phyloP scores from a whole-genome alignment of 2,113 vertebrate genomes.

The Micromys minutus region DNA sequence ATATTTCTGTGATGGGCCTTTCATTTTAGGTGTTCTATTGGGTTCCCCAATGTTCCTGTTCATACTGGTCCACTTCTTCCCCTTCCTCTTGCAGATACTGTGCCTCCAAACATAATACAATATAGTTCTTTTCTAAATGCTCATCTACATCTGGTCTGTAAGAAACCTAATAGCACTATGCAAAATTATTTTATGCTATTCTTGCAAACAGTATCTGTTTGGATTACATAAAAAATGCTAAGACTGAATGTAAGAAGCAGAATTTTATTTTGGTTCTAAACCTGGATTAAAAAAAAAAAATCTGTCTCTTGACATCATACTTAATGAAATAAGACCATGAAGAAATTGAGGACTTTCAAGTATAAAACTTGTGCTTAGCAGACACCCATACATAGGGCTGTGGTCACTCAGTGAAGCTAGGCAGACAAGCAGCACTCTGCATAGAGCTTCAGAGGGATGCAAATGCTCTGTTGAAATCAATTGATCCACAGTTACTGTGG shows the following conservation, averaged over 20 bases:
- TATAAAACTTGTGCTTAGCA: background rate
- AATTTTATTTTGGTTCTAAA: background rate
- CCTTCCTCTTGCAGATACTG: too few species aligned
- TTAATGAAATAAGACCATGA: background rate
- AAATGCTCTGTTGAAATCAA: background rate
- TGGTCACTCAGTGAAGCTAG: background rate
- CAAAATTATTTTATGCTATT: background rate
- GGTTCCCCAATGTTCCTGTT: background rate
- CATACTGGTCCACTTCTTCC: fast-evolving
- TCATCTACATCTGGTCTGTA: background rate
- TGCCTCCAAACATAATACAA: background rate
- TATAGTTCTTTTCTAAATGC: background rate
- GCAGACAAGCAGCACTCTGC: background rate
- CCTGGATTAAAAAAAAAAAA: background rate
- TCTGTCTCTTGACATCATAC: background rate
- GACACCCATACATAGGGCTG: background rate
- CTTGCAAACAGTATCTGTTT: background rate
- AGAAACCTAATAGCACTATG: background rate
- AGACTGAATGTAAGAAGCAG: background rate
- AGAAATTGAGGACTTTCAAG: background rate
- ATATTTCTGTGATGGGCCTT: background rate
- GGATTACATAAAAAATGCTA: background rate
- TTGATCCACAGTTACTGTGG: background rate
- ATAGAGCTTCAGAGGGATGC: background rate
- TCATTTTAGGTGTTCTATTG: background rate